These are phyloP conservation scores for Silurus lanzhouensis DNA, from an alignment of 2,797 vertebrate genomes.

Conservation along the genomic window DNA sequence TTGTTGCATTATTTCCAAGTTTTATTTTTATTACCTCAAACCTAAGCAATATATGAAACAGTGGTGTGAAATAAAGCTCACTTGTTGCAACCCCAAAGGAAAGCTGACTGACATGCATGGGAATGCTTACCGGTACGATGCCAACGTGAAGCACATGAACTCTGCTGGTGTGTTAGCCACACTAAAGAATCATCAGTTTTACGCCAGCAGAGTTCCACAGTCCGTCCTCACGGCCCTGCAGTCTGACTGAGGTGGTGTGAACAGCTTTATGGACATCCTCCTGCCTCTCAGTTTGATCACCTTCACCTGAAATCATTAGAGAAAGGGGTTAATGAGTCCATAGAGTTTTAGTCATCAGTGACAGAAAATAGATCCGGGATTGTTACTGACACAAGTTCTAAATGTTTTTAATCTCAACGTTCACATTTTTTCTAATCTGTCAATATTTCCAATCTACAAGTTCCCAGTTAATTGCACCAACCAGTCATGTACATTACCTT, in stretches of 20 bases:
- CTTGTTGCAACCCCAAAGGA: slow-evolving; percentile 70
- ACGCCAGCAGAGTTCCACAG: slow-evolving; percentile 83
- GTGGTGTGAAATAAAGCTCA: neutral
- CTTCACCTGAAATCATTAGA: neutral
- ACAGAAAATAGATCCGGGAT: neutral
- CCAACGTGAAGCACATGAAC: slow-evolving; percentile 94
- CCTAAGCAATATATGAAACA: neutral
- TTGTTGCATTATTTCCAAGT: neutral
- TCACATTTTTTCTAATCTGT: neutral
- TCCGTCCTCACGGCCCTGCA: slow-evolving; percentile 81
- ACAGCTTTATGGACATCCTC: neutral
- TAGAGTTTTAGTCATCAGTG: neutral
- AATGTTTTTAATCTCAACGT: neutral
- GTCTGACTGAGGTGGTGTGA: slow-evolving; percentile 44
- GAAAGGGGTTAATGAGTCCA: neutral
- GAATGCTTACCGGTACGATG: slow-evolving; percentile 84
- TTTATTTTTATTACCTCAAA: neutral
- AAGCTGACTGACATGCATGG: slow-evolving; percentile 91
- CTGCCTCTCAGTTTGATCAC: neutral
- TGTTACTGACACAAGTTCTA: neutral
- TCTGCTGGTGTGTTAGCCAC: slow-evolving; percentile 90
- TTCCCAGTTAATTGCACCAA: neutral
- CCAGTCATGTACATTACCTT: neutral
- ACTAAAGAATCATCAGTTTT: slow-evolving; percentile 88
- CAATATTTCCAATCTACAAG: neutral